Base-by-base conservation (phyloP, 92 coral and sea anemone species). In the Epizoanthus rinbou region DNA sequence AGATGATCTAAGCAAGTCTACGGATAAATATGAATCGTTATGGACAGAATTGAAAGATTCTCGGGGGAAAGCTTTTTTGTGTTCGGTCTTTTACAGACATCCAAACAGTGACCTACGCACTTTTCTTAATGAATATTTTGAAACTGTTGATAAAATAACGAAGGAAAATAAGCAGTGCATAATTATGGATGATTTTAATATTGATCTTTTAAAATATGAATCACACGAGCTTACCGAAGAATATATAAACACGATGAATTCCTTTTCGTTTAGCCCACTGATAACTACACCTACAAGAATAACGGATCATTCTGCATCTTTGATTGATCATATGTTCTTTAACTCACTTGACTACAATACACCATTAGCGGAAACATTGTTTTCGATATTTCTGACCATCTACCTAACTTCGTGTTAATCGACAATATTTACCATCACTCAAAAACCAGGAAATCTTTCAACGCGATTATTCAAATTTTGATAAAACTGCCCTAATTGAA, bases 161-260 rank as follows among this genome's bases (percentile, higher is more conserved):
- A 72, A 72, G 50, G 60, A 47, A 22, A 47, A 72, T 43, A 72
- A 72, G 59, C 56, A 72, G n/a, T 72, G 76, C 39, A 35, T 72
- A 57, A 72, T 69, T 17, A 69, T 69, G 75, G 75, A 28, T n/a
- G 75, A 69, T 69, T 69, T 28, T 41, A 69, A 69, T 9, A 69
- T 69, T 37, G 21, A 69, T 52, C 50, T 69, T 21, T 23, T 69
- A 65, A 69, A 35, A 47, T 69, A 35, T 69, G 74, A 37, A 23
- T 69, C 74, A 22, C 74, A 69, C 7, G 31, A 28, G 31, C 31
- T 28, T 28, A 28, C 31, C 31, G 31, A 28, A 28, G 31, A 28
- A 37, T 37, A 37, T 3, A 37, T 37, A 37, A 37, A 37, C 43
- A 37, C 5, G 6, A 37, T 37, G 43, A 37, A 37, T 37, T 3